Base-by-base conservation (phyloP, 2,888 invertebrate genomes). In the Dolomedes plantarius region DNA sequence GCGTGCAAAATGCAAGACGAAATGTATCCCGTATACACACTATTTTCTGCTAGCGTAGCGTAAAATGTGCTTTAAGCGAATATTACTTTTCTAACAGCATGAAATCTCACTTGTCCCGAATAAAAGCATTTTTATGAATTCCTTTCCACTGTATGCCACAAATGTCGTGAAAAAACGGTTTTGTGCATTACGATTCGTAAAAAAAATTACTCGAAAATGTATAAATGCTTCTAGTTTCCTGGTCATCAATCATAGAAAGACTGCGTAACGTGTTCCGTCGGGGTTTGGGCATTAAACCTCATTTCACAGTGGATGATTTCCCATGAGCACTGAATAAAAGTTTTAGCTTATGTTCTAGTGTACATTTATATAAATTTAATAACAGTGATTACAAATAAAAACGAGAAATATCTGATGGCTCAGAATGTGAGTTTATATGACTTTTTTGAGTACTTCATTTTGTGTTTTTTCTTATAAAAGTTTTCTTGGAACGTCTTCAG, bases 191-290 rank as follows among this genome's bases (percentile, higher is more conserved):
- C 41, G 39, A 32, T 41, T 71, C 68, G 19, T 29, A 62, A 71
- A n/a, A 69, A 71, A 46, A 31, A 7, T 36, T n/a, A 29, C 62
- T 7, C 32, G n/a, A 68, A 77, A 78, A 78, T 78, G 64, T 71
- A 78, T 78, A 69, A 78, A 78, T 78, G 78, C 62, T 78, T 64
- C 41, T 62, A n/a, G 62, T 62, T 64, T 13, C 29, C 28, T 5
- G 0, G 68, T 78, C 78, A 78, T 78, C 78, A 29, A 78, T 78
- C 78, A 78, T 32, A 36, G 71, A 78, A 28, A 27, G 62, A 23
- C 27, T 6, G 56, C 27, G 13, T 31, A 76, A 41, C 78, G 71
- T 71, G 69, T 71, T n/a, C n/a, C 78, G 78, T 78, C 78, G 50
- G 39, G 13, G 36, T 62, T 71, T 39, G 16, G 19, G 9, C 5